A percentile compares a stretch with the other conserved stretches of the same genome.
phyloP scores from a whole-genome alignment of 2,113 vertebrate genomes.

The Martes martes region DNA sequence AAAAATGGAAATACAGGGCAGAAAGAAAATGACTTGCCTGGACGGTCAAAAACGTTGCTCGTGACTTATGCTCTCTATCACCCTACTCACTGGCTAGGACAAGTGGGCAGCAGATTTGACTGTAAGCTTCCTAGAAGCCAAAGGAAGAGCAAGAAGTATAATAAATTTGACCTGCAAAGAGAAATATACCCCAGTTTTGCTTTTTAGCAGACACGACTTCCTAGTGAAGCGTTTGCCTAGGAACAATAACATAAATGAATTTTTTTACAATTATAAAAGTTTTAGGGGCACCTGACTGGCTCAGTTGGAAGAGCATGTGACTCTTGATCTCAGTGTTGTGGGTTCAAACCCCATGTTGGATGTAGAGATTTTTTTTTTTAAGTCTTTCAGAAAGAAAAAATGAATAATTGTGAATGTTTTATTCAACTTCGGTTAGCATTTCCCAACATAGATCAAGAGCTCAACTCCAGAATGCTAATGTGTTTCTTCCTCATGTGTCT shows the following conservation, averaged over 20 bases:
- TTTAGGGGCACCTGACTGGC: not conserved
- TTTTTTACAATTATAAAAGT: not conserved
- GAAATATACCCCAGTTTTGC: not conserved
- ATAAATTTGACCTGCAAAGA: not conserved
- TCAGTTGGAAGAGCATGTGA: not conserved
- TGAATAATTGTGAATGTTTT: not conserved
- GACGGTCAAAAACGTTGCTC: not conserved
- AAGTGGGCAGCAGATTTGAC: not conserved
- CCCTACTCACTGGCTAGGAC: not conserved
- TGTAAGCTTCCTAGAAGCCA: not conserved
- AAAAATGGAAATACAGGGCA: not conserved
- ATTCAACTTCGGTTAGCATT: not conserved
- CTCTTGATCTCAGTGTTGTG: not conserved
- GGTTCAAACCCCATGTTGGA: not conserved
- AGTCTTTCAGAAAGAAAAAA: not conserved
- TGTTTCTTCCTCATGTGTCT: not conserved
- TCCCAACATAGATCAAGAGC: not conserved
- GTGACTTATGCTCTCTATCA: fast-evolving
- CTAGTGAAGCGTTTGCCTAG: not conserved
- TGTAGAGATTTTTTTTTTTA: not conserved
- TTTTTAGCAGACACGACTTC: not conserved
- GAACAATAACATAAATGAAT: not conserved
- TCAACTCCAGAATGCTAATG: not conserved
- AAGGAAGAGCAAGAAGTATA: not conserved
- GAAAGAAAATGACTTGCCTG: not conserved